A percentile compares a stretch with the other conserved stretches of the same genome.
Evolutionary conservation across 2,113 vertebrate genomes (phyloP).

Genomic region (Cyprinodon variegatus): DNA sequence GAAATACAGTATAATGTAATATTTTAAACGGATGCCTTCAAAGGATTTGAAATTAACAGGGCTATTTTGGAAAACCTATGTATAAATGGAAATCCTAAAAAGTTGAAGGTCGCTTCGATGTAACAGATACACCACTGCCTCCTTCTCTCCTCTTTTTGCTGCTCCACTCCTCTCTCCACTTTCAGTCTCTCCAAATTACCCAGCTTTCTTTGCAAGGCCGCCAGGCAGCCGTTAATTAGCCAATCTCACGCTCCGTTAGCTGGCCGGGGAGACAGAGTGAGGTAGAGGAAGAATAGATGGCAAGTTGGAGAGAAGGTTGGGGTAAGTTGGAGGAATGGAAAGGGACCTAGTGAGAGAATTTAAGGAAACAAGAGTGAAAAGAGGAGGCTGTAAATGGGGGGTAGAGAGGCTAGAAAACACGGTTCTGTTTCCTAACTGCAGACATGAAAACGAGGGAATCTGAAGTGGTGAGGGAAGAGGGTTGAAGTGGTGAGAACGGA

Average conservation of each 20-base stretch:
- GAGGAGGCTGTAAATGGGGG: slow-evolving; percentile 49
- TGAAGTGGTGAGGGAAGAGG: slow-evolving; percentile 14
- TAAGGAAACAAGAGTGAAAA: slow-evolving; percentile 62
- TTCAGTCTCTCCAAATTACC: slow-evolving; percentile 66
- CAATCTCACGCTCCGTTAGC: slow-evolving; percentile 79
- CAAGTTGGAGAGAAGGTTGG: slow-evolving; percentile 41
- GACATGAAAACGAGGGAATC: slow-evolving; percentile 25
- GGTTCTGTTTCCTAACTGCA: slow-evolving; percentile 51
- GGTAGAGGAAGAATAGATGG: slow-evolving; percentile 61
- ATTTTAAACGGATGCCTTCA: neutral
- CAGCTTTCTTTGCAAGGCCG: slow-evolving; percentile 74
- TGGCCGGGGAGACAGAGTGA: slow-evolving; percentile 62
- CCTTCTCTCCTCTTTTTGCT: slow-evolving; percentile 24
- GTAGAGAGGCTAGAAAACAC: slow-evolving; percentile 44
- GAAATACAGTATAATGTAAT: neutral
- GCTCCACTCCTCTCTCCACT: slow-evolving; percentile 28
- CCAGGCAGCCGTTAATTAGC: slow-evolving; percentile 78
- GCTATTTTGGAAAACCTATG: neutral
- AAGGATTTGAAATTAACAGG: neutral
- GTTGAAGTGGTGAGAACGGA: slow-evolving; percentile 34
- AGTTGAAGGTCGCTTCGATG: neutral
- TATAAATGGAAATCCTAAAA: slow-evolving; percentile 18
- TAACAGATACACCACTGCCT: slow-evolving; percentile 14
- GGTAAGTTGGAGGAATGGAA: slow-evolving; percentile 7
- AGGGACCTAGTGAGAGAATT: slow-evolving; percentile 55